Conservation (phyloP, 23 tunicate species). For the Botrylloides violaceus region DNA sequence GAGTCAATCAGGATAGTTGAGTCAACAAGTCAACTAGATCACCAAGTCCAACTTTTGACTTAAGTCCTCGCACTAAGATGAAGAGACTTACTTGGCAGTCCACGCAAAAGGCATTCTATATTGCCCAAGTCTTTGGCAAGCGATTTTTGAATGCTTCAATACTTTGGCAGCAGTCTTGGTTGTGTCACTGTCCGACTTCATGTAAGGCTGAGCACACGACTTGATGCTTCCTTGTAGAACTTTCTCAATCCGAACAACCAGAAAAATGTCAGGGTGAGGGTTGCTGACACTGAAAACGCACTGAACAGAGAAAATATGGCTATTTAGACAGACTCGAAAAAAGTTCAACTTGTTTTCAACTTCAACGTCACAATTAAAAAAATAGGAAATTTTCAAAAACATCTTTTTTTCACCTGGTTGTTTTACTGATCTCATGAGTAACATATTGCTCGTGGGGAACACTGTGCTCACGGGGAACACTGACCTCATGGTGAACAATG, state of each 20-base stretch:
- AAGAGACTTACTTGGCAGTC: constrained; percentile 79
- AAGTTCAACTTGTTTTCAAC: not conserved
- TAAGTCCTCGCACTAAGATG: not conserved
- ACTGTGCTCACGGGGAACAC: no score
- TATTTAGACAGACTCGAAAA: not conserved
- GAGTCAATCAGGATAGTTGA: no score
- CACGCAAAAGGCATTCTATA: constrained; percentile 99
- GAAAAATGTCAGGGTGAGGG: constrained; percentile 69
- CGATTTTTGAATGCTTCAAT: constrained; percentile 71
- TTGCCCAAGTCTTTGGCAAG: constrained; percentile 89
- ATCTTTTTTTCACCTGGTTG: no score
- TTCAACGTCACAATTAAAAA: no score
- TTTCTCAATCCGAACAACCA: constrained; percentile 91
- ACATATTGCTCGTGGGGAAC: no score
- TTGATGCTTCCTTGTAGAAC: constrained; percentile 95
- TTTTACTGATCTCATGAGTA: no score
- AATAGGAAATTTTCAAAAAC: no score
- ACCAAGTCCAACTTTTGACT: not conserved
- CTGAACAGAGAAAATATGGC: no score
- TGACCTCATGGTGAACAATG: no score
- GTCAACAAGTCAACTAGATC: not conserved
- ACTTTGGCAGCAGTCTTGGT: constrained; percentile 70
- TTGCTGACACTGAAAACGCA: constrained; percentile 80
- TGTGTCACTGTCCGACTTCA: constrained; percentile 74
- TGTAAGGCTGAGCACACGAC: constrained; percentile 73